These are phyloP conservation scores for Atethmia centrago DNA, from an alignment of 2,888 invertebrate genomes.

Conservation along the genomic window DNA sequence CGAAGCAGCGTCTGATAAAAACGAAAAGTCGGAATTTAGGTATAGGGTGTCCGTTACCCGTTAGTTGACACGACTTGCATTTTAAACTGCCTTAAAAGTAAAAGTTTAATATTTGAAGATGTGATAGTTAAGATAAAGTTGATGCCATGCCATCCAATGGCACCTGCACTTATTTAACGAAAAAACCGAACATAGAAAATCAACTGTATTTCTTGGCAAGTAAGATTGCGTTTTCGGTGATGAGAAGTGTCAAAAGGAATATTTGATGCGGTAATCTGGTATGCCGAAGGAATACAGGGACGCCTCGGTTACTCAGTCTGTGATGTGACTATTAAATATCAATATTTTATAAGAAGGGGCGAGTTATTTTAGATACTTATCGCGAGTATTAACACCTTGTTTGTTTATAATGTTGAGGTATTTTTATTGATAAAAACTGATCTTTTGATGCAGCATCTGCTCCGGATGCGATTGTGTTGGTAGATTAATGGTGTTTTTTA, in stretches of 20 bases:
- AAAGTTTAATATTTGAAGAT: constrained; percentile 88
- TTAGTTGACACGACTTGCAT: constrained; percentile 84
- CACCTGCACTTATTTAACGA: constrained; percentile 84
- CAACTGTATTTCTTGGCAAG: constrained; percentile 39
- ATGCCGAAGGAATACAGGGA: constrained; percentile 83
- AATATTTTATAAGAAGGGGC: constrained; percentile 87
- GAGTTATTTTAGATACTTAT: constrained; percentile 85
- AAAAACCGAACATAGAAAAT: constrained; percentile 45
- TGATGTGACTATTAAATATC: constrained; percentile 88
- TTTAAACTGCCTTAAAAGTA: constrained; percentile 88
- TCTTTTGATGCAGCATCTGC: constrained; percentile 83
- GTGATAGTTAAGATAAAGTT: constrained; percentile 86
- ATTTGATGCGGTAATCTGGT: constrained; percentile 87
- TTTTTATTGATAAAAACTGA: constrained; percentile 76
- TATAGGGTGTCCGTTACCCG: constrained; percentile 72
- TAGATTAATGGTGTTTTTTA: constrained; percentile 75
- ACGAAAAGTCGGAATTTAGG: constrained; percentile 65
- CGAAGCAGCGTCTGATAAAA: constrained; percentile 63
- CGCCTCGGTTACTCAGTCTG: constrained; percentile 86
- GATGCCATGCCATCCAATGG: constrained; percentile 79
- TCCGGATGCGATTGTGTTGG: constrained; percentile 76
- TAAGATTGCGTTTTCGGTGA: constrained; percentile 64
- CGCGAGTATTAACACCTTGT: constrained; percentile 88
- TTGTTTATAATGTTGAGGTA: constrained; percentile 81
- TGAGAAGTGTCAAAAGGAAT: constrained; percentile 76